A percentile compares a stretch with the other conserved stretches of the same genome.
phyloP scores from a whole-genome alignment of 2,888 invertebrate genomes.

The Andrena marginata region DNA sequence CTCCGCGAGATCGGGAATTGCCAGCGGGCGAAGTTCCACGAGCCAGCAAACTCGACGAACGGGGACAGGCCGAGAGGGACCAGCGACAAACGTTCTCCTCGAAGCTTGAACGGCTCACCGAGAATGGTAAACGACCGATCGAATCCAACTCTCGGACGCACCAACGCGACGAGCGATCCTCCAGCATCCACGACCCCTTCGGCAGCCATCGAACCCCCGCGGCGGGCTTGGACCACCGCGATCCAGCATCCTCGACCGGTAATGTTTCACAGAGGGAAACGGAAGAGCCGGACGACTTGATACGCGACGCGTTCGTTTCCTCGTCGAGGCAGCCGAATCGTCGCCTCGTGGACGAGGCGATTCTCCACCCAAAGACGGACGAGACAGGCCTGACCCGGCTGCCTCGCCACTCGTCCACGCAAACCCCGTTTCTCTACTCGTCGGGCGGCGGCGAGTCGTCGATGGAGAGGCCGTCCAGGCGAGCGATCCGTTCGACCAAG shows the following conservation, averaged over 20 bases:
- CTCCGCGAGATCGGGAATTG: constrained; percentile 18
- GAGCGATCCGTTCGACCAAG: constrained; percentile 73
- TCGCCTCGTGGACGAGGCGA: constrained; percentile 20
- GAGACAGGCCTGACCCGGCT: constrained; percentile 54
- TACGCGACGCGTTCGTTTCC: constrained; percentile 51
- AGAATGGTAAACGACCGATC: neutral
- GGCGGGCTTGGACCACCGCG: neutral
- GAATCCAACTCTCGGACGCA: neutral
- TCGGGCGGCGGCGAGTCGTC: constrained; percentile 48
- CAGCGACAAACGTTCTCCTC: neutral
- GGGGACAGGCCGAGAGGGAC: neutral
- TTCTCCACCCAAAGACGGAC: constrained; percentile 46
- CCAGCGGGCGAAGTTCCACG: neutral
- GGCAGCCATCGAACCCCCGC: neutral
- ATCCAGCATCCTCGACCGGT: neutral
- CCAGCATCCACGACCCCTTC: neutral
- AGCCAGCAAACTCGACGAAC: neutral
- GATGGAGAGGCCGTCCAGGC: constrained; percentile 64
- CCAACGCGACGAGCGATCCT: neutral
- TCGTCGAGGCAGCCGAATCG: constrained; percentile 38
- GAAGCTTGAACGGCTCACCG: neutral
- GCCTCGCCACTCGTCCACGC: constrained; percentile 69
- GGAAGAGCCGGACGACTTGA: constrained; percentile 39
- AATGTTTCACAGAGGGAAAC: constrained; percentile 8
- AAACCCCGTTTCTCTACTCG: constrained; percentile 50